A percentile compares a stretch with the other conserved stretches of the same genome.
phyloP scores from a whole-genome alignment of 2,888 invertebrate genomes.

The Cylloceria caligata region DNA sequence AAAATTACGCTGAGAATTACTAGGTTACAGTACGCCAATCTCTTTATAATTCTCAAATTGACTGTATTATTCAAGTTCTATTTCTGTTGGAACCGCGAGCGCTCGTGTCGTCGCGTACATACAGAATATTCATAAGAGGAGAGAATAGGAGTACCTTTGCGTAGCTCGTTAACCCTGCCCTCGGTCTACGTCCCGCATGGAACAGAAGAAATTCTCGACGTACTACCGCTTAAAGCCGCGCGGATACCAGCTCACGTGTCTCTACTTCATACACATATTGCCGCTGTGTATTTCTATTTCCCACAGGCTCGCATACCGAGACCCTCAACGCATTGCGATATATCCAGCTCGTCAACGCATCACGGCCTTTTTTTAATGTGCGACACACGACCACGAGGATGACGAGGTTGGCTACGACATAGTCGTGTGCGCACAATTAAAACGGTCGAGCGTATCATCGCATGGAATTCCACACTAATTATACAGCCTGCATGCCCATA shows the following conservation, averaged over 20 bases:
- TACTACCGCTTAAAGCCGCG: conserved; percentile 40
- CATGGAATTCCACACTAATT: conserved; percentile 43
- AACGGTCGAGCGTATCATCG: conserved; percentile 41
- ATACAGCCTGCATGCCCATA: neutral
- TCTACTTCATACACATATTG: conserved; percentile 1
- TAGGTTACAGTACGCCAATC: too few relatives aligned
- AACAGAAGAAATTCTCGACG: conserved; percentile 66
- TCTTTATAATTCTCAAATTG: neutral
- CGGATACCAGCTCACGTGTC: neutral
- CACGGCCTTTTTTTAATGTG: conserved; percentile 45
- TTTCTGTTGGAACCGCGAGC: neutral
- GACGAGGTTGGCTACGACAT: conserved; percentile 21
- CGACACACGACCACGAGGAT: conserved; percentile 18
- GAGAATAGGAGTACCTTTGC: conserved; percentile 63
- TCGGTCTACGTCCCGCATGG: conserved; percentile 57
- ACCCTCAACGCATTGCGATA: conserved; percentile 21
- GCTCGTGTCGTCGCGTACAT: neutral
- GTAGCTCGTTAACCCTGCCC: conserved; percentile 74
- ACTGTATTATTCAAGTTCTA: neutral
- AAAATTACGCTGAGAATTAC: too few relatives aligned
- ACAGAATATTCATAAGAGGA: conserved; percentile 53
- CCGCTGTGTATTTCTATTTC: neutral
- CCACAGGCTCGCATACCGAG: conserved; percentile 11
- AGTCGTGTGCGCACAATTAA: conserved; percentile 52
- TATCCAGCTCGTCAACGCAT: conserved; percentile 43